Evolutionary conservation across 2,113 vertebrate genomes (phyloP).

Genomic region (Equus przewalskii): DNA sequence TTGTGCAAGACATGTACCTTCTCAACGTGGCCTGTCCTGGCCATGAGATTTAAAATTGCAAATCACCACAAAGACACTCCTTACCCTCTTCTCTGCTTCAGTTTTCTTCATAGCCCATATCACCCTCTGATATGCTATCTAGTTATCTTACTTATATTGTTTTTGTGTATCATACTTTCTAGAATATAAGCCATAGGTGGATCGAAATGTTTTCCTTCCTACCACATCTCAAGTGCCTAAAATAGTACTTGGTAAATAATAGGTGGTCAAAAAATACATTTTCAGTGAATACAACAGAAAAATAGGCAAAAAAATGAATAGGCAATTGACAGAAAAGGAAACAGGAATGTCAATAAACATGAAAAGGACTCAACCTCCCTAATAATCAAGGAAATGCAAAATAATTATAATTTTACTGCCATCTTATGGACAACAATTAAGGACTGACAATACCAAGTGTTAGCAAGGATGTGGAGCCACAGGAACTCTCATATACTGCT

Average conservation of each 20-base stretch:
- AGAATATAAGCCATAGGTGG: not conserved
- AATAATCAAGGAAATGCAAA: not conserved
- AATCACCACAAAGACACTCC: not conserved
- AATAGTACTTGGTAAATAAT: not conserved
- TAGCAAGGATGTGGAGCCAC: not conserved
- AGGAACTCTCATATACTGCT: not conserved
- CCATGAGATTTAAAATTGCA: not conserved
- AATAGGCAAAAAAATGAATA: not conserved
- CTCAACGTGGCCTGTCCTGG: not conserved
- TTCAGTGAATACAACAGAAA: not conserved
- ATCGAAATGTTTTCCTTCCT: not conserved
- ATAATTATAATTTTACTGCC: not conserved
- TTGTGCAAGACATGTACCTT: not conserved
- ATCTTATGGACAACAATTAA: not conserved
- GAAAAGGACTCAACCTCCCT: not conserved
- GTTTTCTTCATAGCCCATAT: not conserved
- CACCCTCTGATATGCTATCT: not conserved
- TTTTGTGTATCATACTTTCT: not conserved
- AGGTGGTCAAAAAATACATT: not conserved
- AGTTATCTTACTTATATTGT: not conserved
- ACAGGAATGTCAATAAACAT: not conserved
- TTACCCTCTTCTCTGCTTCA: not conserved
- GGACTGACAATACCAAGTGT: not conserved
- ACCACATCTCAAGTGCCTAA: not conserved
- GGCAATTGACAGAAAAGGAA: not conserved